These are phyloP conservation scores for Drosophila longiperda DNA, from an alignment of 2,888 invertebrate species.

Conservation along the genomic window DNA sequence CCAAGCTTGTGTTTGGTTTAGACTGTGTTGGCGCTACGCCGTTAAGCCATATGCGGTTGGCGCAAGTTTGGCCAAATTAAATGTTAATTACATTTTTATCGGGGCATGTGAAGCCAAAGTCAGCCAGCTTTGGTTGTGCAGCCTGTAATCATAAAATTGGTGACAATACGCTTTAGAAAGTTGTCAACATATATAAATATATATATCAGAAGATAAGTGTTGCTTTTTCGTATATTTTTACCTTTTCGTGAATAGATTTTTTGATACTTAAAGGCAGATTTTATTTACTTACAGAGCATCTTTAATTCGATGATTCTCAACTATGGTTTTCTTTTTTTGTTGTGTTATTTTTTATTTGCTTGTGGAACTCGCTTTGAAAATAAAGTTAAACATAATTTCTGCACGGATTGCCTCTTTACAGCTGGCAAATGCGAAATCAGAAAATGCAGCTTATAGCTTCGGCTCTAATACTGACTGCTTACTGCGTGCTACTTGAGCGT, in stretches of 20 bases:
- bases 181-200: not conserved
- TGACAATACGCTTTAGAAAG: not conserved
- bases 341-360: conserved; percentile 20
- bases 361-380: conserved; percentile 59
- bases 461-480: conserved; percentile 33
- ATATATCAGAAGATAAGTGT: not conserved
- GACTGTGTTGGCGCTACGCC: conserved; percentile 8
- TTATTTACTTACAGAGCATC: not conserved
- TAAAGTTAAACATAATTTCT: conserved; percentile 77
- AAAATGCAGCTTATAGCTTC: conserved; percentile 55
- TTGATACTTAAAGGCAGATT: not conserved
- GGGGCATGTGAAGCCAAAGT: conserved; percentile 17
- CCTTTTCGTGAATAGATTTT: not conserved
- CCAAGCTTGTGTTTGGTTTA: conserved; percentile 23
- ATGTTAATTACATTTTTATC: conserved; percentile 76
- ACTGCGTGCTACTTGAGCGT: conserved; percentile 68
- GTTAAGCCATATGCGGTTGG: conserved; percentile 46
- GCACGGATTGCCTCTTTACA: conserved; percentile 76
- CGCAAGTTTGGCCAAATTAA: conserved; percentile 67
- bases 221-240: not conserved
- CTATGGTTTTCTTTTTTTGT: not conserved
- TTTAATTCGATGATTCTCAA: not conserved
- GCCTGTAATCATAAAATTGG: not conserved
- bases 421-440: conserved; percentile 51
- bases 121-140: conserved; percentile 19